Conservation (phyloP, 2,113 vertebrate genomes). For the Podiceps cristatus region DNA sequence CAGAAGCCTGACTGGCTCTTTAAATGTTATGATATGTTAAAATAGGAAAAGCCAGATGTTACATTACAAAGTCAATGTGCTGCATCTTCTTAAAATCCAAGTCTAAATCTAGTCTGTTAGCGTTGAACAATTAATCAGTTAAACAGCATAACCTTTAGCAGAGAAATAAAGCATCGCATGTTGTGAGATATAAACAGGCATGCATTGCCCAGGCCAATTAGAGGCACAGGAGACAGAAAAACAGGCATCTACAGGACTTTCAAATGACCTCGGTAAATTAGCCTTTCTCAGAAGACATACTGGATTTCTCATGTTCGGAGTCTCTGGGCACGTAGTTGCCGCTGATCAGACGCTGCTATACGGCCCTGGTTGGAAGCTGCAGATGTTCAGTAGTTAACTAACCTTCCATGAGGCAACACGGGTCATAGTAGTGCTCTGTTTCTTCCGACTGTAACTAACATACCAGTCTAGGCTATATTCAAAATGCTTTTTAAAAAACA, state of each 20-base stretch:
- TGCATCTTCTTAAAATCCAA: conserved; percentile 3
- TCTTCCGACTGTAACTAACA: neutral
- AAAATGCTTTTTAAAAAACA: neutral
- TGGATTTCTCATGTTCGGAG: neutral
- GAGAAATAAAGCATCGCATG: neutral
- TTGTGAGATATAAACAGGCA: neutral
- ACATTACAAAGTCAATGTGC: neutral
- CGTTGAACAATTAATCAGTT: conserved; percentile 14
- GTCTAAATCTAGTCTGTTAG: neutral
- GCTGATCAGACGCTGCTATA: neutral
- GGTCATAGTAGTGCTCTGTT: neutral
- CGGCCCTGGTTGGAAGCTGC: neutral
- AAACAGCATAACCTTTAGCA: conserved; percentile 4
- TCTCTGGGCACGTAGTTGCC: neutral
- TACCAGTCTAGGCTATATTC: neutral
- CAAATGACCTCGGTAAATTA: neutral
- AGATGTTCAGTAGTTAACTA: neutral
- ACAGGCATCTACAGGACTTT: neutral
- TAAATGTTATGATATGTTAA: neutral
- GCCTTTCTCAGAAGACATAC: neutral
- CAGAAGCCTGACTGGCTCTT: conserved; percentile 8
- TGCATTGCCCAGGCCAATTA: neutral
- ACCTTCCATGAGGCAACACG: neutral
- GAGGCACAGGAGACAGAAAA: neutral
- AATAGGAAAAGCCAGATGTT: conserved; percentile 27